Percentiles rank a stretch among this genome's conserved stretches.
These are phyloP conservation scores for Steinernema khuongi DNA, from an alignment of 1,140 invertebrate species.

Conservation along the genomic window DNA sequence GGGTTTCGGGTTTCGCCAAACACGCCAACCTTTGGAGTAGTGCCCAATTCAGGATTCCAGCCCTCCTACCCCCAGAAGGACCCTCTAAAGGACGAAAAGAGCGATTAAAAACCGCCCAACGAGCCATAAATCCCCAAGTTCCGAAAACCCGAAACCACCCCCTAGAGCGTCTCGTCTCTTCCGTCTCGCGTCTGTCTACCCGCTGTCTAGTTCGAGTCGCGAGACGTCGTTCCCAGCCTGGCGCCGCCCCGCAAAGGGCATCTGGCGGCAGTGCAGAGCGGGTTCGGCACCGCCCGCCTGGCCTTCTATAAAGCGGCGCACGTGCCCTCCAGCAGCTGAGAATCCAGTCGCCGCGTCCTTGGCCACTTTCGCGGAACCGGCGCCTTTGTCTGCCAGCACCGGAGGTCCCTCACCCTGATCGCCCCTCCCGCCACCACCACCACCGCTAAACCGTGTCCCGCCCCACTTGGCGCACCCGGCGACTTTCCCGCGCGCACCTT, in stretches of 20 bases:
- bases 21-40: too few relatives aligned
- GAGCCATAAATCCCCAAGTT: too few relatives aligned
- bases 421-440: background rate
- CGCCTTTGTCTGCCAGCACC: background rate
- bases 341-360: conserved; percentile 5
- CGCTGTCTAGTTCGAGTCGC: background rate
- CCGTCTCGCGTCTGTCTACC: background rate
- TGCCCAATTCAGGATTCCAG: too few relatives aligned
- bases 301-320: background rate
- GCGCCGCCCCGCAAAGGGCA: conserved; percentile 9
- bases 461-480: background rate
- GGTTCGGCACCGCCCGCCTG: background rate
- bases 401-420: background rate
- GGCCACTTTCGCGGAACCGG: conserved; percentile 7
- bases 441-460: background rate
- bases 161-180: too few relatives aligned
- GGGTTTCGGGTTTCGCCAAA: too few relatives aligned
- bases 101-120: too few relatives aligned
- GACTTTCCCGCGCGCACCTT: background rate
- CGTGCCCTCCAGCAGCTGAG: conserved; percentile 14
- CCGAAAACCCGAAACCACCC: too few relatives aligned
- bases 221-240: background rate
- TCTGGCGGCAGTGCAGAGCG: background rate
- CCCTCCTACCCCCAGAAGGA: too few relatives aligned
- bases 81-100: too few relatives aligned